Base-by-base conservation (phyloP, 1,140 invertebrate species). In the Radopholus similis region DNA sequence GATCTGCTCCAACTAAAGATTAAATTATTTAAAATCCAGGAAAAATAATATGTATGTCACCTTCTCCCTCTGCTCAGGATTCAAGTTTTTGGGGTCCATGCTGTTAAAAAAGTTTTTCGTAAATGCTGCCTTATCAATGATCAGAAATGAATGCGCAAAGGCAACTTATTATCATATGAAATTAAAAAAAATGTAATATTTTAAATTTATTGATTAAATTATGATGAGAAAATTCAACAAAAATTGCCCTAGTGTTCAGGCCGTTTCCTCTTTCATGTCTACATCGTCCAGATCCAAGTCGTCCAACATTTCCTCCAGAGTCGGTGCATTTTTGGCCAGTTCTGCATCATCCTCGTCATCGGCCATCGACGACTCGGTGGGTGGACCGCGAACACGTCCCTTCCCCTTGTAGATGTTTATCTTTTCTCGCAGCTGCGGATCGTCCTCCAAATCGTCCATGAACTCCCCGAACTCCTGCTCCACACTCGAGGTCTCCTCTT, bases 271-370 rank as follows among this genome's bases (percentile, higher is more conserved):
- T 18, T 56, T 38, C 47, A 79, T 76, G 34, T 79, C 75, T 8
- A 53, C 84, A 34, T 84, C 81, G 26, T 65, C 55, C 40, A 86
- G 77, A 38, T 83, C 76, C 66, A 97, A 85, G 85, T 97, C 95
- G 70, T 97, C 93, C 65, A 98, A 84, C 95, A 98, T 97, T 85
- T 97, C 95, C 66, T 91, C 90, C 0, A 97, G 86, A n/a, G 90
- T 91, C 2, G 77, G 74, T 64, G 97, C 91, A 71, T 88, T 86
- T 2, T 93, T n/a, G n/a, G 94, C 15, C 88, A 82, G 32, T 47
- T 49, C 34, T 34, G 40, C 58, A 18, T 62, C 37, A 18, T 86
- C 88, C 2, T 88, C 88, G 80, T 90, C 89, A 85, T 82, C 76
- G 63, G 84, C 86, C 83, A 74, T 78, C 83, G 86, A 51, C 44